Evolutionary conservation across 2,888 invertebrate species (phyloP).

Genomic region (Lycocerus yunnanus): DNA sequence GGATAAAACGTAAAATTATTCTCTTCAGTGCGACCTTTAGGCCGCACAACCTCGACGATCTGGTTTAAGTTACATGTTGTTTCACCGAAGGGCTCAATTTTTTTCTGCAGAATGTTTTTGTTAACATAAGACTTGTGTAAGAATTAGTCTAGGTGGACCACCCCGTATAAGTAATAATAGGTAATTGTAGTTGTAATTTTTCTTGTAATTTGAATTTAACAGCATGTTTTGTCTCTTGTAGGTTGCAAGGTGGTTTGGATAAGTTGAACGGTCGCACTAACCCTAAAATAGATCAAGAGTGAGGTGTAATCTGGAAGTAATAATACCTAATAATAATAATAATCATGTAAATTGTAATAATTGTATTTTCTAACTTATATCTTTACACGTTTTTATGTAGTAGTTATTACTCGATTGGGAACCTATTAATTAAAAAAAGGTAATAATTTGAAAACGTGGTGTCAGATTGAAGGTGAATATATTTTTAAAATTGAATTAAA

Average conservation of each 20-base stretch:
- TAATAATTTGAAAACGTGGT: not conserved
- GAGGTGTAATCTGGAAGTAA: constrained; percentile 3
- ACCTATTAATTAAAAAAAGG: not conserved
- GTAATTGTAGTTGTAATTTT: not conserved
- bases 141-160: no score
- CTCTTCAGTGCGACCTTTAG: no score
- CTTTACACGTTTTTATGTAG: not conserved
- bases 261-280: constrained; percentile 50
- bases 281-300: constrained; percentile 40
- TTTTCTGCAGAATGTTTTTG: no score
- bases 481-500: not conserved
- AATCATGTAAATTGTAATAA: not conserved
- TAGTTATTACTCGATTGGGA: not conserved
- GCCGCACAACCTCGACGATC: no score
- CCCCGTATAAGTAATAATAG: not conserved
- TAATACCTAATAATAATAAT: not conserved
- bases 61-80: no score
- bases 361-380: not conserved
- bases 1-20: no score
- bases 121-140: no score
- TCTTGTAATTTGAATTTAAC: not conserved
- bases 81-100: no score
- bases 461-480: not conserved
- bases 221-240: constrained; percentile 32
- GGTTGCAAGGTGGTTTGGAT: constrained; percentile 51